These are phyloP conservation scores for Actenoides lindsayi DNA, from an alignment of 2,113 vertebrate genomes.

Conservation along the genomic window DNA sequence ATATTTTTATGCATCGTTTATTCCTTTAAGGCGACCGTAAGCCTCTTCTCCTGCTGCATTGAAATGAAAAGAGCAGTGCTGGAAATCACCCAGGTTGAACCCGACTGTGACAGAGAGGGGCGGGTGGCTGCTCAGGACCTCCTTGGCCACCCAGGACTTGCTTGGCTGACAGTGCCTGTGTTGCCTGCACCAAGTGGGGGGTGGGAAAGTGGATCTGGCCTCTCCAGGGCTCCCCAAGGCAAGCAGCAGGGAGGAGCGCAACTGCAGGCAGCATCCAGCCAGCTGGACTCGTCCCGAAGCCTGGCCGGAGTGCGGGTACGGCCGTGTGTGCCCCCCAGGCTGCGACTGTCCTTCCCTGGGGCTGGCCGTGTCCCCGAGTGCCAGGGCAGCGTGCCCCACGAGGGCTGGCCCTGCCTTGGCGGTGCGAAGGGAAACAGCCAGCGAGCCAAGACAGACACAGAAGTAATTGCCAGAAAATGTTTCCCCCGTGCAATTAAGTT, in stretches of 20 bases:
- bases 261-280: accelerated
- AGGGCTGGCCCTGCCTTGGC: background rate
- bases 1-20: conserved; percentile 56
- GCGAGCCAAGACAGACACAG: background rate
- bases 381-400: accelerated
- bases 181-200: background rate
- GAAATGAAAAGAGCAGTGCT: background rate
- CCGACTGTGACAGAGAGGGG: background rate
- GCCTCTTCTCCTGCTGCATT: background rate
- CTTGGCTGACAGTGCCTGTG: background rate
- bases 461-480: background rate
- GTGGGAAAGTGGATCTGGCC: accelerated
- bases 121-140: background rate
- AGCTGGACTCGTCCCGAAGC: background rate
- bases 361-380: accelerated
- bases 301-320: accelerated
- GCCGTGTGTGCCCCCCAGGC: background rate
- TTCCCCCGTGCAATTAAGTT: background rate
- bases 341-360: background rate
- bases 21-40: conserved; percentile 47
- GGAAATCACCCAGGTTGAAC: background rate
- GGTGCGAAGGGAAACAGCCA: accelerated
- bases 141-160: accelerated
- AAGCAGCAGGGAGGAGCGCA: background rate
- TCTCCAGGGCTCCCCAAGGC: background rate